phyloP scores from a whole-genome alignment of 2,113 vertebrate species.

The Hepsetus odoe region DNA sequence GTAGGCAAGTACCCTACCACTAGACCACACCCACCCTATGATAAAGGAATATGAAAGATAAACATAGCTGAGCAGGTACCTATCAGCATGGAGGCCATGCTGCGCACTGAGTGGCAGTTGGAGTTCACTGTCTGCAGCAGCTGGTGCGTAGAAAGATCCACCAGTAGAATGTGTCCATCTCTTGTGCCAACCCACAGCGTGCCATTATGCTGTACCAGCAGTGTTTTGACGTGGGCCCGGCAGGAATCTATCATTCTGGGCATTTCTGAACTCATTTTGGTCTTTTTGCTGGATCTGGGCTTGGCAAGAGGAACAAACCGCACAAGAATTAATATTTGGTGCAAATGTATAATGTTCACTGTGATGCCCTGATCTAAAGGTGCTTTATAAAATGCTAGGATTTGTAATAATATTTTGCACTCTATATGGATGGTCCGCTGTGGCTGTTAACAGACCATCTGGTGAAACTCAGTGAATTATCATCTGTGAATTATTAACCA shows the following conservation, averaged over 20 bases:
- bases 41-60: too few species aligned
- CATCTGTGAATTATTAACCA: too few species aligned
- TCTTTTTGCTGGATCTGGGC: slow-evolving; percentile 66
- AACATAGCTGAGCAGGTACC: slow-evolving; percentile 69
- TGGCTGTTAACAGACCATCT: too few species aligned
- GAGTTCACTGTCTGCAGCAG: slow-evolving; percentile 79
- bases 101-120: slow-evolving; percentile 81
- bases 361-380: too few species aligned
- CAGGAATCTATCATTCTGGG: slow-evolving; percentile 59
- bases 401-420: not conserved
- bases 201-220: slow-evolving; percentile 85
- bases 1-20: too few species aligned
- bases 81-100: slow-evolving; percentile 78
- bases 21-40: too few species aligned
- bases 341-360: not conserved
- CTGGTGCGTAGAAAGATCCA: slow-evolving; percentile 85
- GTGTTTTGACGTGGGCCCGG: slow-evolving; percentile 85
- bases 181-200: slow-evolving; percentile 92
- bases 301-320: slow-evolving; percentile 60
- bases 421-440: too few species aligned
- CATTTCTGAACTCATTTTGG: slow-evolving; percentile 62
- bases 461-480: too few species aligned
- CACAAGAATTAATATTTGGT: not conserved
- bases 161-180: slow-evolving; percentile 86
- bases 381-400: not conserved